Evolutionary conservation across 2,113 vertebrate species (phyloP).

Genomic region (Lepidothrix coronata): DNA sequence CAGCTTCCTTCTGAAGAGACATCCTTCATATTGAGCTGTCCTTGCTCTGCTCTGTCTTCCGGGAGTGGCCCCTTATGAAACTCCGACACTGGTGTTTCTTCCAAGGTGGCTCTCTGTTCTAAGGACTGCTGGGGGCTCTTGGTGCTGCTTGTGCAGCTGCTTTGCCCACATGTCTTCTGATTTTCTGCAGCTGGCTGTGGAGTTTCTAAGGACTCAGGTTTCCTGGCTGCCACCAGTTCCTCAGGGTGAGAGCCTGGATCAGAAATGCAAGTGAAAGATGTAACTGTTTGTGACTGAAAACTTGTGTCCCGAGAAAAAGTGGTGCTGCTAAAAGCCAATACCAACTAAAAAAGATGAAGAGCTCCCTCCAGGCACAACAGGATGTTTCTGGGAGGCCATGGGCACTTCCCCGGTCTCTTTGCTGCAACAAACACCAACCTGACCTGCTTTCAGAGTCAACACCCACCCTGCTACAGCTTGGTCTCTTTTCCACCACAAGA

Average conservation of each 20-base stretch:
- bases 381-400: neutral
- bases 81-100: conserved; percentile 21
- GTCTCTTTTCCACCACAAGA: neutral
- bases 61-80: neutral
- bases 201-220: neutral
- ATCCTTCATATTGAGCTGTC: neutral
- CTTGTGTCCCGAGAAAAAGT: neutral
- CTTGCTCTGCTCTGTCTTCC: conserved; percentile 26
- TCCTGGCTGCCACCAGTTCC: neutral
- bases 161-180: neutral
- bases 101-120: neutral
- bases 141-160: neutral
- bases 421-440: neutral
- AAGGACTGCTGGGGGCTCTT: neutral
- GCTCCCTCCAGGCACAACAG: neutral
- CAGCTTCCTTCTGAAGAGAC: neutral
- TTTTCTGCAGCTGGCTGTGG: conserved; percentile 13
- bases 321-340: neutral
- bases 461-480: neutral
- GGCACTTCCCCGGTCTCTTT: neutral
- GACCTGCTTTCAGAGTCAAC: neutral
- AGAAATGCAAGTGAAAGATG: neutral
- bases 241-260: conserved; percentile 33
- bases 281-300: neutral
- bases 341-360: neutral